These are phyloP conservation scores for Thryonomys swinderianus DNA, from an alignment of 2,113 vertebrate species.

Conservation along the genomic window DNA sequence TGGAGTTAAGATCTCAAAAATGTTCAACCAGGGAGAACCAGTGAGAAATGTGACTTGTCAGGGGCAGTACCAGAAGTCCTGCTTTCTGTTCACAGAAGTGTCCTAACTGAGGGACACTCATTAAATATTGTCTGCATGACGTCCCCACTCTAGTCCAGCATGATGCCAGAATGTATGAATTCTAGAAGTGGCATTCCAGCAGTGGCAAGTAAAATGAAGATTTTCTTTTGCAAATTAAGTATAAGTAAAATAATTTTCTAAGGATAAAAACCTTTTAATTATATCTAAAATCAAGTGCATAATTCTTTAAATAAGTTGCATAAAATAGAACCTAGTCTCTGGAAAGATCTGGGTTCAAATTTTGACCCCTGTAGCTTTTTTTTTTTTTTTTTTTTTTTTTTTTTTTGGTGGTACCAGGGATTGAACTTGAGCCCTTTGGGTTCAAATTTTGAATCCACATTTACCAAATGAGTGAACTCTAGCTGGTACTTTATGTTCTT, in stretches of 20 bases:
- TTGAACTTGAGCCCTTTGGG: too few relatives aligned
- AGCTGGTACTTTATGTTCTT: neutral
- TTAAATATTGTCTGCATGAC: neutral
- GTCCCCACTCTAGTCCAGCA: neutral
- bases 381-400: too few relatives aligned
- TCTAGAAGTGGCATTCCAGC: neutral
- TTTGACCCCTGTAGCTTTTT: too few relatives aligned
- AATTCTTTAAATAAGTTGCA: neutral
- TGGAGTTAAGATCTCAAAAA: neutral
- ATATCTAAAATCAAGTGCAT: neutral
- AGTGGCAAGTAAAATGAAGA: neutral
- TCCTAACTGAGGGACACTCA: neutral
- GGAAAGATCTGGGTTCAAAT: neutral
- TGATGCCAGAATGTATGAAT: neutral
- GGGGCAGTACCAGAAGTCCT: neutral
- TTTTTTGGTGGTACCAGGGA: too few relatives aligned
- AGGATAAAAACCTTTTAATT: neutral
- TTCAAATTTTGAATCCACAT: neutral
- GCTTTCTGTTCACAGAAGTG: neutral
- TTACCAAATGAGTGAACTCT: neutral
- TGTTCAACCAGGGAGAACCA: neutral
- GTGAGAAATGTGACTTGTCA: neutral
- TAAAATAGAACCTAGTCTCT: neutral
- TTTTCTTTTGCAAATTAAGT: neutral
- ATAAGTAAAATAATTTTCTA: neutral